Evolutionary conservation across 2,888 invertebrate genomes (phyloP).

Genomic region (Cotesia congregata): DNA sequence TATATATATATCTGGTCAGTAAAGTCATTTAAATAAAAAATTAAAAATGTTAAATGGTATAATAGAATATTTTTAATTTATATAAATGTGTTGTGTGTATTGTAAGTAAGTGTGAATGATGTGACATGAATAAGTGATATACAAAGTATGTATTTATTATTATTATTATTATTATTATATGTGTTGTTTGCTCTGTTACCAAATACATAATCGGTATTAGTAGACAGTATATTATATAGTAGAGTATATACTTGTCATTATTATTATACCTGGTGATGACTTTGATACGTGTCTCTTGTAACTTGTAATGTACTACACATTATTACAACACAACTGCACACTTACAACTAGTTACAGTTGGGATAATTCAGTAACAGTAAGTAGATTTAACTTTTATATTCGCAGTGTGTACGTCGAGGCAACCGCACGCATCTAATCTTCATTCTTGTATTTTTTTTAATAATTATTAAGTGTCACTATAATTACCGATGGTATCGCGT

Average conservation of each 20-base stretch:
- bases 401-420: too few species aligned
- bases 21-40: background rate
- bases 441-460: too few species aligned
- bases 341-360: background rate
- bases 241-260: constrained; percentile 15
- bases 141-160: constrained; percentile 2
- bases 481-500: background rate
- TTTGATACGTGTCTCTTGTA: constrained; percentile 38
- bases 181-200: constrained; percentile 8
- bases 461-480: background rate
- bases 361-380: background rate
- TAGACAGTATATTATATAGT: background rate
- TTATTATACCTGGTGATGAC: constrained; percentile 46
- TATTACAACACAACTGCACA: background rate
- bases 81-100: background rate
- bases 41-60: background rate
- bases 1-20: constrained; percentile 45
- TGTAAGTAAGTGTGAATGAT: constrained; percentile 6
- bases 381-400: too few species aligned
- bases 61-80: background rate
- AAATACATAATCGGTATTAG: background rate
- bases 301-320: background rate
- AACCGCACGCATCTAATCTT: too few species aligned
- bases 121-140: constrained; percentile 26
- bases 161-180: background rate